Conservation (phyloP, 2,797 vertebrate species). For the Hemibagrus guttatus region DNA sequence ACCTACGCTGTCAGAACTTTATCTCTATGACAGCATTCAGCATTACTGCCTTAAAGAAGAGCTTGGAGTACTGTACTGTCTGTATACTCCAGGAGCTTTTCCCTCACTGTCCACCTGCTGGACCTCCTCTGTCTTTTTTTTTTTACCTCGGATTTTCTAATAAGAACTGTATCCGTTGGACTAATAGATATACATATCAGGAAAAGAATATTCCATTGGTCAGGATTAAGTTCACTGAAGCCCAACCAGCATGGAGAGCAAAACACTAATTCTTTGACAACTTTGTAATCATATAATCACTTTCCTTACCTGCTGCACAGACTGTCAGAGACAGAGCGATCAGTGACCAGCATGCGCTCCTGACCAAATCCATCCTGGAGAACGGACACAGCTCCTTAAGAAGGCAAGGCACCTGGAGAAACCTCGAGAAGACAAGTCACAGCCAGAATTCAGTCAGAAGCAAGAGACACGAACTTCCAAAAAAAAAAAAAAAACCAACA, state of each 20-base stretch:
- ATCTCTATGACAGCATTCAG: background rate
- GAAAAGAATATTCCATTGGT: background rate
- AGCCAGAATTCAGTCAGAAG: background rate
- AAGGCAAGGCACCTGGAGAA: constrained; percentile 22
- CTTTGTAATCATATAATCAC: background rate
- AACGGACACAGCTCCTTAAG: constrained; percentile 54
- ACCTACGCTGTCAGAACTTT: background rate
- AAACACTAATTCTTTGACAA: background rate
- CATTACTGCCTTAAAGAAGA: background rate
- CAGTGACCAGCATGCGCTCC: constrained; percentile 62
- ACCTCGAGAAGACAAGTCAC: constrained; percentile 26
- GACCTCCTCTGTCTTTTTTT: background rate
- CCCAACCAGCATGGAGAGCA: background rate
- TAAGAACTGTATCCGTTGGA: background rate
- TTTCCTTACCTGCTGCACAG: constrained; percentile 64
- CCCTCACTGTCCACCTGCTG: background rate
- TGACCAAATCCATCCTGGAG: constrained; percentile 75
- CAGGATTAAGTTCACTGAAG: background rate
- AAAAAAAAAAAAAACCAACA: background rate
- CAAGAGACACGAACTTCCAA: background rate
- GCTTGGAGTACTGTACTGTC: background rate
- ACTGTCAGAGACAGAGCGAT: constrained; percentile 49
- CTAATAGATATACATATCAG: background rate
- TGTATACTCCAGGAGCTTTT: background rate
- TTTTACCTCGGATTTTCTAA: background rate